A percentile compares a stretch with the other conserved stretches of the same genome.
Conservation (phyloP, 53 echinoderm and acorn worm genomes). For the Pentamera pediparva region DNA sequence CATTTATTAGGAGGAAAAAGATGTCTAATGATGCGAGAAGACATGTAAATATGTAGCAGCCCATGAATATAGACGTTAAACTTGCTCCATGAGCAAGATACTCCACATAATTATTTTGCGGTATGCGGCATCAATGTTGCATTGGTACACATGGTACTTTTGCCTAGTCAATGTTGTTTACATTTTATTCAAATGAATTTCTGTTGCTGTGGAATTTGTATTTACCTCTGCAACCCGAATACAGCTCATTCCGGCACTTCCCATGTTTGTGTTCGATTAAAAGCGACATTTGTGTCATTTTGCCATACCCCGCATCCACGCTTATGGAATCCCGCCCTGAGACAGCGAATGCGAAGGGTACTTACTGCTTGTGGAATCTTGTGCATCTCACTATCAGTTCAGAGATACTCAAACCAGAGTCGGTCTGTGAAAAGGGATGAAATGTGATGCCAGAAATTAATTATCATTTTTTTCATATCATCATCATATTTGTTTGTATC, state of each 20-base stretch:
- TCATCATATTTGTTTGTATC: not conserved
- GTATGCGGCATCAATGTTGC: too few species aligned
- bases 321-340: not conserved
- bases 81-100: too few species aligned
- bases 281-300: too few species aligned
- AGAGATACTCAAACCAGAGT: conserved; percentile 1
- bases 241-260: not conserved
- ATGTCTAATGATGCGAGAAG: too few species aligned
- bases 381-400: not conserved
- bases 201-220: too few species aligned
- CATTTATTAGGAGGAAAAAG: too few species aligned
- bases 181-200: too few species aligned
- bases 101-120: too few species aligned
- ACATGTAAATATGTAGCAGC: too few species aligned
- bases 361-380: conserved; percentile 10
- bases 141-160: too few species aligned
- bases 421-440: not conserved
- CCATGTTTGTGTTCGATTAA: too few species aligned
- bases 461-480: not conserved
- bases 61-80: too few species aligned
- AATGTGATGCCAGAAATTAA: not conserved
- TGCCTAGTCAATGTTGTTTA: not conserved
- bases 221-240: not conserved
- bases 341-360: not conserved
- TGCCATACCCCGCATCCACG: not conserved